Percentiles rank a stretch among this genome's conserved stretches.
phyloP scores from a whole-genome alignment of 2,113 vertebrate species.

The Oxyruncus cristatus region DNA sequence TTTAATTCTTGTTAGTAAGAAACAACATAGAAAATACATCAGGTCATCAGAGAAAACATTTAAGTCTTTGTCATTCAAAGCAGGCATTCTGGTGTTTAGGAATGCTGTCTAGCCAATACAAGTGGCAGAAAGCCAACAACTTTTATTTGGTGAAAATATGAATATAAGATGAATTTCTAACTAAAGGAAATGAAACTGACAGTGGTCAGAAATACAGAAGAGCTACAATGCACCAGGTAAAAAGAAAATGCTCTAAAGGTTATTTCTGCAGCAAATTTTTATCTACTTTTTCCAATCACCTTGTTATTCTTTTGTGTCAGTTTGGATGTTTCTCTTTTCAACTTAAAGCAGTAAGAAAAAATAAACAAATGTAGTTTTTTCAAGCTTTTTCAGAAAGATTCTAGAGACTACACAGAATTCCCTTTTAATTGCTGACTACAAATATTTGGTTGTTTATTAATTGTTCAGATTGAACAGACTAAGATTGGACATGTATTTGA shows the following conservation, averaged over 20 bases:
- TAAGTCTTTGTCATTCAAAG: not conserved
- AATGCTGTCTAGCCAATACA: not conserved
- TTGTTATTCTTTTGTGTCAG: not conserved
- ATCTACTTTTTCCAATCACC: not conserved
- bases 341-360: not conserved
- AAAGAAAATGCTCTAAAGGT: not conserved
- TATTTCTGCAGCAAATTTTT: not conserved
- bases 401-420: not conserved
- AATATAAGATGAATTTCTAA: not conserved
- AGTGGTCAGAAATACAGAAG: not conserved
- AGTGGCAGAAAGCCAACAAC: not conserved
- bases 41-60: not conserved
- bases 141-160: not conserved
- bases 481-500: not conserved
- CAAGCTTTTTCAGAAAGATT: not conserved
- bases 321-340: not conserved
- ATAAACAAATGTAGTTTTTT: not conserved
- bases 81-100: not conserved
- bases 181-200: not conserved
- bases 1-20: not conserved
- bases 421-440: not conserved
- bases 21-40: not conserved
- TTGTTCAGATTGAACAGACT: not conserved
- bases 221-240: not conserved
- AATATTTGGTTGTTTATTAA: not conserved